Base-by-base conservation (phyloP, 2,113 vertebrate genomes). In the Corydoras sp. region DNA sequence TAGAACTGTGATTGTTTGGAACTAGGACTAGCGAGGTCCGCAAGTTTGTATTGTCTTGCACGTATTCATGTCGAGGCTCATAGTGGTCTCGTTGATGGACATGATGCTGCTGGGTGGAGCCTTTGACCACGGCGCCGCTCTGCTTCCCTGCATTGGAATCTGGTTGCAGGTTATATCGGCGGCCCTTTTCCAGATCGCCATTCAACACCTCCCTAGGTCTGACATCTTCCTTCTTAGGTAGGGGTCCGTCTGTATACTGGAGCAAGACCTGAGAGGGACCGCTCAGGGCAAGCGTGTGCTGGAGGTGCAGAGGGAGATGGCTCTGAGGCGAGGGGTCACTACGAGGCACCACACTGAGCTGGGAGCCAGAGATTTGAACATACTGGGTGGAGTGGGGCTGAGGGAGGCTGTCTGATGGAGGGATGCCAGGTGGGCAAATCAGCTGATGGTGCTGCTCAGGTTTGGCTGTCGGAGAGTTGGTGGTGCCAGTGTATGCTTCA, bases 11-110 rank as follows among this genome's bases (percentile, higher is more conserved):
- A 88, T 91, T 97, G 83, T 95, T 95, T 77, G 94, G 93, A 84
- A 97, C 90, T 74, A 98, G 89, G 92, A 97, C 94, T 61, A 96
- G 88, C 0, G 97, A 95, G 79, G 92, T 90, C 83, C 95, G 91
- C 62, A 92, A 85, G 69, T 88, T 90, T 29, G 92, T 79, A 70
- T 85, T 84, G 75, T 99, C 95, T 10, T 93, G 92, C 0, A 83
- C 67, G 3, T 94, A 98, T 75, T 98, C 95, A 10, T 93, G 94
- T 75, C 92, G 89, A 81, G 93, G 84, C 84, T 99, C 97, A 0
- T 94, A 97, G 58, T 91, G 89, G 76, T 92, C 77, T 87, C 87
- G 80, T 54, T 83, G 80, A 65, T 83, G 77, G 65, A 77, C 70
- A 10, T 79, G 78, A 30, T 77, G 81, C 31, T 80, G 87, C 90